Evolutionary conservation across 1,140 invertebrate species (phyloP), one percentile per base, ranked within the genome.

Genomic region (Anoplolepis gracilipes): DNA sequence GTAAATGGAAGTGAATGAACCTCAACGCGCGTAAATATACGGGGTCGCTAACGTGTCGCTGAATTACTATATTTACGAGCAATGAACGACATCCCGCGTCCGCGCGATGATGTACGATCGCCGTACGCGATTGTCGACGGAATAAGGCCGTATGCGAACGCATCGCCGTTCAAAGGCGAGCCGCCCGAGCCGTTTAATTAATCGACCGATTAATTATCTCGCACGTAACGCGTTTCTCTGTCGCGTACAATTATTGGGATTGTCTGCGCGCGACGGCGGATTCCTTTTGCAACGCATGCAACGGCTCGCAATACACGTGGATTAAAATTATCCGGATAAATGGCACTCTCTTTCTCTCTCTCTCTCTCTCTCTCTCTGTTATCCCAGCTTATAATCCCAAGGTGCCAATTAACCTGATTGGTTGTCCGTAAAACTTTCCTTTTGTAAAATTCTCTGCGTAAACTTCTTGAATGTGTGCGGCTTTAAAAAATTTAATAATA

Each of bases 191-290:
- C 84, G 84, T 59, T 89, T 89, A 90, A 90, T 90, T 90, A 90
- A 90, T 90, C 88, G 88, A 33, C 49, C 88, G 79, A 90, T 90
- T 90, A 89, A 90, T 90, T 90, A 90, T 87, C 88, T 78, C 73
- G 72, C 73, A 65, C 73, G 73, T 62, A 87, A 46, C 72, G 73
- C 78, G 78, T 79, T 64, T 75, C 79, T 78, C 69, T 75, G 88
- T 87, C 78, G 64, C 73, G 46, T 87, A 84, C 87, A 89, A 90
- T 90, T 85, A 90, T 85, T 87, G 85, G 75, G 62, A 90, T 89
- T 89, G 88, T 89, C 72, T 64, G 87, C 81, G 61, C 78, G 55
- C 64, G 87, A 53, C 49, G 65, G 36, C 46, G 61, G 30, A 55
- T 13, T 19, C 25, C 30, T 75, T 46, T 49, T 61, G 5, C 55